A percentile compares a stretch with the other conserved stretches of the same genome.
These are phyloP conservation scores for Solea solea DNA, from an alignment of 2,113 vertebrate genomes.

Conservation along the genomic window DNA sequence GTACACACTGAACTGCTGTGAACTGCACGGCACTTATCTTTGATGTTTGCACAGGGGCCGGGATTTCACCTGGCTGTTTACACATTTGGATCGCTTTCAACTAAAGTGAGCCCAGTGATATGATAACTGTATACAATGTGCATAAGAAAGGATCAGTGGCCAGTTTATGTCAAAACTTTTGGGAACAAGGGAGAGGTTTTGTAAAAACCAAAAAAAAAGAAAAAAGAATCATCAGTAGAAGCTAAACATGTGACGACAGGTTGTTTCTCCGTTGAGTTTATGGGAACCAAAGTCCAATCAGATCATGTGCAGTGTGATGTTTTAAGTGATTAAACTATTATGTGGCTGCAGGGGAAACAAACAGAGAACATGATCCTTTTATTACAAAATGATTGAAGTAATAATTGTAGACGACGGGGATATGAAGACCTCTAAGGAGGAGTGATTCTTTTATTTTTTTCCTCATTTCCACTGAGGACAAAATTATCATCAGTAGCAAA, in stretches of 20 bases:
- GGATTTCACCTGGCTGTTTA: conserved; percentile 36
- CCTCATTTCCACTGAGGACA: conserved; percentile 16
- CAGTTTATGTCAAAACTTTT: conserved; percentile 8
- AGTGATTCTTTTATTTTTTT: conserved; percentile 3
- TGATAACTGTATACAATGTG: conserved; percentile 3
- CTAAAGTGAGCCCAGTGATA: conserved; percentile 11
- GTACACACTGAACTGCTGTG: conserved; percentile 32
- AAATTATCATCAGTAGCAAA: conserved; percentile 33
- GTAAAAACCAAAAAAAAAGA: not conserved
- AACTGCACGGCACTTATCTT: conserved; percentile 39
- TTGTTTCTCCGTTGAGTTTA: conserved; percentile 20
- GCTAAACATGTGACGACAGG: conserved; percentile 29
- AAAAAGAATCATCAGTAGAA: not conserved
- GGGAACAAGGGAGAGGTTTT: conserved; percentile 5
- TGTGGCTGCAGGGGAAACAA: conserved; percentile 19
- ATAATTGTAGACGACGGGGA: conserved; percentile 19
- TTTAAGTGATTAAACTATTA: conserved; percentile 50
- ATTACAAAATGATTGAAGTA: conserved; percentile 25
- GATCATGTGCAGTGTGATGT: conserved; percentile 12
- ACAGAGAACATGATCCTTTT: conserved; percentile 45
- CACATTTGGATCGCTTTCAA: conserved; percentile 5
- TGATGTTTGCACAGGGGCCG: conserved; percentile 10
- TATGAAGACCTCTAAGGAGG: conserved; percentile 7
- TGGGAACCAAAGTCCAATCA: conserved; percentile 12
- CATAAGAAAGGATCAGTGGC: conserved; percentile 8